These are phyloP conservation scores for Tursiops truncatus DNA, from an alignment of 2,113 vertebrate species.

Conservation along the genomic window DNA sequence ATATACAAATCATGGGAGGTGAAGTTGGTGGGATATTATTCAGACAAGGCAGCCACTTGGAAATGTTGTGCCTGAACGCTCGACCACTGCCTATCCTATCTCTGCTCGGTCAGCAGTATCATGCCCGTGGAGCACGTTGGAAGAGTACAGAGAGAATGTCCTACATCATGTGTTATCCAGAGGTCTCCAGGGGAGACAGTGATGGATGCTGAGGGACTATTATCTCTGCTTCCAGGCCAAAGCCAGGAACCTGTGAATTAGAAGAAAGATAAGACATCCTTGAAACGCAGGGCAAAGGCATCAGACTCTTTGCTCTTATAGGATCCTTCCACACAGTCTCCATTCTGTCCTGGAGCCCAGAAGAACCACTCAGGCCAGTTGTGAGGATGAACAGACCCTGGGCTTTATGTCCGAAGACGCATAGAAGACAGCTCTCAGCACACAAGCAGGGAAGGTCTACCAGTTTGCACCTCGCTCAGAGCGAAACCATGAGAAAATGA, in stretches of 20 bases:
- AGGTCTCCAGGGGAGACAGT: rapidly evolving
- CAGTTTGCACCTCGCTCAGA: no score
- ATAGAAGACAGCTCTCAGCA: background rate
- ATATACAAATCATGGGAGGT: background rate
- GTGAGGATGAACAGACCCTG: no score
- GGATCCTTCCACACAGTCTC: rapidly evolving
- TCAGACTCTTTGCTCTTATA: no score
- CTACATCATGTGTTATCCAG: no score
- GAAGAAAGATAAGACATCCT: background rate
- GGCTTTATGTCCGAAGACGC: rapidly evolving
- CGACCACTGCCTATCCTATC: rapidly evolving
- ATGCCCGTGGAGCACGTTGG: no score
- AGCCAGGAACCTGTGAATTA: background rate
- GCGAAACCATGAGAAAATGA: background rate
- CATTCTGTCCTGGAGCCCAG: background rate
- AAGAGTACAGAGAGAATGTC: rapidly evolving
- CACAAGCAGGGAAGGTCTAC: rapidly evolving
- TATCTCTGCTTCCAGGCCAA: background rate
- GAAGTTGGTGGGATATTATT: background rate
- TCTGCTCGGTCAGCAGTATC: background rate
- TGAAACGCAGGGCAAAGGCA: no score
- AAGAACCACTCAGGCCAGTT: background rate
- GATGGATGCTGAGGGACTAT: background rate
- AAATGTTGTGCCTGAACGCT: no score
- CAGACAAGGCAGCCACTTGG: background rate